Evolutionary conservation across 2,888 invertebrate species (phyloP).

Genomic region (Lycia hirtaria): DNA sequence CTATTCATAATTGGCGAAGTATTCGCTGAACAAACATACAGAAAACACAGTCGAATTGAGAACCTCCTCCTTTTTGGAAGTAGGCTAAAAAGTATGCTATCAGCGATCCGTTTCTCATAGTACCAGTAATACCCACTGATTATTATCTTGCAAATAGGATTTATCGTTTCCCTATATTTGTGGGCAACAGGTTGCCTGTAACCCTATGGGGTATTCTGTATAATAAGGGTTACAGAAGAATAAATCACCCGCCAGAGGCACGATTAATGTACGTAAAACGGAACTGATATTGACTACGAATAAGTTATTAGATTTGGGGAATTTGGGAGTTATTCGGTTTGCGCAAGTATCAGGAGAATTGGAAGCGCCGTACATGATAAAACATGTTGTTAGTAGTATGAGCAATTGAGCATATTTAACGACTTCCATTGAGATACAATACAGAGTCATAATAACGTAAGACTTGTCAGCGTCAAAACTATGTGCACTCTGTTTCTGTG

Average conservation of each 20-base stretch:
- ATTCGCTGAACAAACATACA: too few species aligned
- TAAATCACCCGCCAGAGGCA: slow-evolving; percentile 8
- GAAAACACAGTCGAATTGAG: too few species aligned
- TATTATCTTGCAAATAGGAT: background rate
- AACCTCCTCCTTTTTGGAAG: too few species aligned
- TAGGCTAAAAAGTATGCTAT: too few species aligned
- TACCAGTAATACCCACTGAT: background rate
- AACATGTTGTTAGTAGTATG: background rate
- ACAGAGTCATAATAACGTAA: too few species aligned
- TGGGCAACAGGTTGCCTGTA: slow-evolving; percentile 15
- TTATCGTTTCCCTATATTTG: background rate
- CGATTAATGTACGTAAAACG: slow-evolving; percentile 12
- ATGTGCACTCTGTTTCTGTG: too few species aligned
- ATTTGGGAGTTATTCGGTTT: slow-evolving; percentile 1
- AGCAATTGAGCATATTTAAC: background rate
- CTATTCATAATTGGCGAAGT: too few species aligned
- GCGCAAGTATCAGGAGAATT: too few species aligned
- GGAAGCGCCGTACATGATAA: background rate
- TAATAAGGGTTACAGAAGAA: slow-evolving; percentile 8
- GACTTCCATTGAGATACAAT: too few species aligned
- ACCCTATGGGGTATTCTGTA: background rate
- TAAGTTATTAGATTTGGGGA: slow-evolving; percentile 13
- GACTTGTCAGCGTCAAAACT: too few species aligned
- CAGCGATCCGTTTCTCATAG: background rate
- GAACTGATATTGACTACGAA: slow-evolving; percentile 18